phyloP scores from a whole-genome alignment of 2,888 invertebrate genomes.

The Drosophila acutilabella region DNA sequence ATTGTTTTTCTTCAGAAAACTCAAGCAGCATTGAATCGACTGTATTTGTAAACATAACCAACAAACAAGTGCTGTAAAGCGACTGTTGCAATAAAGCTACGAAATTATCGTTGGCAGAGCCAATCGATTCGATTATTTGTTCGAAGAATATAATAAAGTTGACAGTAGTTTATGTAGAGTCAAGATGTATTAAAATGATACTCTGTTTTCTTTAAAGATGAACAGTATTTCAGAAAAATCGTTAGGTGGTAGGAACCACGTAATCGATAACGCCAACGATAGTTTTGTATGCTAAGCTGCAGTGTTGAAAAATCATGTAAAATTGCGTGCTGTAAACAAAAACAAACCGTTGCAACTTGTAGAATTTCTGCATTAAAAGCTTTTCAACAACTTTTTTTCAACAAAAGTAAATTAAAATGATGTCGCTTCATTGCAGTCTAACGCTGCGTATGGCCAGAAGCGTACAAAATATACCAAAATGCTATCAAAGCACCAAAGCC shows the following conservation, averaged over 20 bases:
- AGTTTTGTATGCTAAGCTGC: neutral
- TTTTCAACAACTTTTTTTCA: neutral
- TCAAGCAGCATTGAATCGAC: constrained; percentile 12
- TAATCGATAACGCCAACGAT: neutral
- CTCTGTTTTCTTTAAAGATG: no score
- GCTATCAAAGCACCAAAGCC: constrained; percentile 52
- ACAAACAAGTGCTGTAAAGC: constrained; percentile 55
- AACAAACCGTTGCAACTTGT: constrained; percentile 37
- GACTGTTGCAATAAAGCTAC: neutral
- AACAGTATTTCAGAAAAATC: no score
- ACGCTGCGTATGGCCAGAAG: constrained; percentile 25
- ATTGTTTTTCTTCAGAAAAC: constrained; percentile 5
- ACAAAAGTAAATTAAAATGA: constrained; percentile 41
- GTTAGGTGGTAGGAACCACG: neutral
- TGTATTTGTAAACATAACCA: constrained; percentile 69
- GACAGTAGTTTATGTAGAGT: no score
- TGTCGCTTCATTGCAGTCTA: constrained; percentile 46
- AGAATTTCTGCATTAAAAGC: neutral
- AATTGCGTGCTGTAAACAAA: constrained; percentile 32
- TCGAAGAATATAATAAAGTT: neutral
- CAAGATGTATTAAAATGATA: no score
- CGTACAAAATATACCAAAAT: constrained; percentile 3
- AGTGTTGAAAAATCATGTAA: neutral
- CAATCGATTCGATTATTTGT: neutral
- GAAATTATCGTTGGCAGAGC: neutral